Conservation (phyloP, 2,888 invertebrate genomes). For the Ellobium chinense region DNA sequence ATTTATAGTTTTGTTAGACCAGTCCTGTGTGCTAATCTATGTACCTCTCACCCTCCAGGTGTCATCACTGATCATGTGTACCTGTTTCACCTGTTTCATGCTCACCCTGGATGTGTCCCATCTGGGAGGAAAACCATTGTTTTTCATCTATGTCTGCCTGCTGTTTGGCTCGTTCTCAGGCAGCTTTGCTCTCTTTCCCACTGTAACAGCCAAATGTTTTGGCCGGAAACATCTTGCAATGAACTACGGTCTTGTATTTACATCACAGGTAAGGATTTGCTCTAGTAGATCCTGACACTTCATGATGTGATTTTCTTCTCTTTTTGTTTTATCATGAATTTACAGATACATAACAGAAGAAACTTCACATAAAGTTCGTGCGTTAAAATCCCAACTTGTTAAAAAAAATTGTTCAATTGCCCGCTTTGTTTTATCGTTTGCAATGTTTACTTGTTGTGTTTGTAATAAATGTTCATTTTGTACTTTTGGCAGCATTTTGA, state of each 20-base stretch:
- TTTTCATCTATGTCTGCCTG: conserved; percentile 73
- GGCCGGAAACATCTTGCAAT: conserved; percentile 73
- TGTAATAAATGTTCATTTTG: too few species aligned
- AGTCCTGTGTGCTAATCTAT: conserved; percentile 60
- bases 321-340: too few species aligned
- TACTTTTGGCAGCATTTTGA: too few species aligned
- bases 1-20: too few species aligned
- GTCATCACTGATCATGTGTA: conserved; percentile 57
- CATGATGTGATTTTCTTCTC: too few species aligned
- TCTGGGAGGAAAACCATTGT: conserved; percentile 67
- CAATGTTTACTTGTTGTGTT: too few species aligned
- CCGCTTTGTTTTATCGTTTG: too few species aligned
- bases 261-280: conserved; percentile 69
- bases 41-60: conserved; percentile 70
- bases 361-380: too few species aligned
- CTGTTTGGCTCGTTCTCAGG: conserved; percentile 77
- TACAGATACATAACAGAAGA: too few species aligned
- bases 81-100: conserved; percentile 55
- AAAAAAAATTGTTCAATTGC: too few species aligned
- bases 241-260: conserved; percentile 76
- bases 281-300: too few species aligned
- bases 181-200: conserved; percentile 76
- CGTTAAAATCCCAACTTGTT: too few species aligned
- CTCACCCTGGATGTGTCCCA: conserved; percentile 62
- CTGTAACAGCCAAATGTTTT: conserved; percentile 75